These are phyloP conservation scores for Sialis fuliginosa DNA, from an alignment of 2,888 invertebrate species.

Conservation along the genomic window DNA sequence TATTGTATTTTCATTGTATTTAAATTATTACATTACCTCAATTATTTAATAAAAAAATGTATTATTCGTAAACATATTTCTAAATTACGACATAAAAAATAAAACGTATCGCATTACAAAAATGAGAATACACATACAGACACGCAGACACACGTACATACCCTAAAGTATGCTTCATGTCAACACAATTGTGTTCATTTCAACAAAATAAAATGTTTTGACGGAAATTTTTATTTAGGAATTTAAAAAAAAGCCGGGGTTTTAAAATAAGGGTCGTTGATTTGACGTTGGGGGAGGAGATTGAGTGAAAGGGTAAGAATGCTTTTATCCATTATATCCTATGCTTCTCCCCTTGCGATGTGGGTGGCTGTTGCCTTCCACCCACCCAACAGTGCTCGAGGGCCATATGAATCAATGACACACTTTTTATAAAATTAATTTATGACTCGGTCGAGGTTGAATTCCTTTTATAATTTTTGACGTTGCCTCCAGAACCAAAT, in stretches of 20 bases:
- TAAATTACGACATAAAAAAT: too few species aligned
- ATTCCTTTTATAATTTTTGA: too few species aligned
- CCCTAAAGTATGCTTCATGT: too few species aligned
- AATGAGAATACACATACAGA: too few species aligned
- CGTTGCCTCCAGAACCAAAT: too few species aligned
- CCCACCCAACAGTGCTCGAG: neutral
- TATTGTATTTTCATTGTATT: too few species aligned
- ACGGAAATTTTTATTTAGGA: slow-evolving; percentile 9
- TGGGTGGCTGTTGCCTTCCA: neutral
- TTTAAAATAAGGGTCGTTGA: neutral
- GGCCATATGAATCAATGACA: neutral
- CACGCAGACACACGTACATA: too few species aligned
- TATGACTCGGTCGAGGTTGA: too few species aligned
- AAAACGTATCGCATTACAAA: too few species aligned
- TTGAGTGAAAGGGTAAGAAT: slow-evolving; percentile 1
- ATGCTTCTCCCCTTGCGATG: neutral
- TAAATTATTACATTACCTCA: too few species aligned
- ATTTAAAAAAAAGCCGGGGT: slow-evolving; percentile 6
- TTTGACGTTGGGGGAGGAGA: neutral
- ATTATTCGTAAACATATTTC: too few species aligned
- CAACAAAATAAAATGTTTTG: slow-evolving; percentile 8
- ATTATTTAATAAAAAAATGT: too few species aligned
- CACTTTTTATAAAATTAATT: neutral
- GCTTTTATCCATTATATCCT: slow-evolving; percentile 1
- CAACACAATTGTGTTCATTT: neutral